phyloP scores from a whole-genome alignment of 2,113 vertebrate species.

The Eclectus roratus region DNA sequence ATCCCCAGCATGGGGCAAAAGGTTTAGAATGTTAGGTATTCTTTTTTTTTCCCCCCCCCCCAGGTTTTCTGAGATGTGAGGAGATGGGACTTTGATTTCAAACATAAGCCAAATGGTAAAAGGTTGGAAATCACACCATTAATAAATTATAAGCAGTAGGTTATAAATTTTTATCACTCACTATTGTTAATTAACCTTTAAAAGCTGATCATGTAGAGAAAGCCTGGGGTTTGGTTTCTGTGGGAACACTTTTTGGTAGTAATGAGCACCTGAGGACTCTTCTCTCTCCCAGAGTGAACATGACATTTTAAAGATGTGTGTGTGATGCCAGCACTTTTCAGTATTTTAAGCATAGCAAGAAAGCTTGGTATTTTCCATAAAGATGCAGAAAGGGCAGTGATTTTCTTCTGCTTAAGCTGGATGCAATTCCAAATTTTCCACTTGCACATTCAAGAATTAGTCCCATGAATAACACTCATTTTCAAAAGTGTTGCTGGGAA shows the following conservation, averaged over 20 bases:
- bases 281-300: slow-evolving; percentile 26
- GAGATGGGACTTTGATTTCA: slow-evolving; percentile 28
- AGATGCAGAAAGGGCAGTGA: slow-evolving; percentile 16
- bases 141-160: slow-evolving; percentile 73
- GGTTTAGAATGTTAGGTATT: neutral
- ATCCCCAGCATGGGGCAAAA: neutral
- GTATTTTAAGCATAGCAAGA: neutral
- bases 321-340: slow-evolving; percentile 19
- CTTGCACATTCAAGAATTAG: neutral
- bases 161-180: slow-evolving; percentile 75
- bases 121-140: slow-evolving; percentile 67
- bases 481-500: neutral
- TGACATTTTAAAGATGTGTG: slow-evolving; percentile 70
- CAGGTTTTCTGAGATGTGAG: neutral
- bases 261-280: slow-evolving; percentile 65
- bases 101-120: slow-evolving; percentile 27
- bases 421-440: neutral
- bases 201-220: slow-evolving; percentile 63
- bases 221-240: slow-evolving; percentile 59
- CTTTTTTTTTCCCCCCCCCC: too few relatives aligned
- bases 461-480: neutral
- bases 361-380: neutral
- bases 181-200: slow-evolving; percentile 80
- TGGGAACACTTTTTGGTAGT: slow-evolving; percentile 54
- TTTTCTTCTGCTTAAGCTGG: slow-evolving; percentile 11